A percentile compares a stretch with the other conserved stretches of the same genome.
phyloP scores from a whole-genome alignment of 2,113 vertebrate genomes.

The Heloderma charlesbogerti region DNA sequence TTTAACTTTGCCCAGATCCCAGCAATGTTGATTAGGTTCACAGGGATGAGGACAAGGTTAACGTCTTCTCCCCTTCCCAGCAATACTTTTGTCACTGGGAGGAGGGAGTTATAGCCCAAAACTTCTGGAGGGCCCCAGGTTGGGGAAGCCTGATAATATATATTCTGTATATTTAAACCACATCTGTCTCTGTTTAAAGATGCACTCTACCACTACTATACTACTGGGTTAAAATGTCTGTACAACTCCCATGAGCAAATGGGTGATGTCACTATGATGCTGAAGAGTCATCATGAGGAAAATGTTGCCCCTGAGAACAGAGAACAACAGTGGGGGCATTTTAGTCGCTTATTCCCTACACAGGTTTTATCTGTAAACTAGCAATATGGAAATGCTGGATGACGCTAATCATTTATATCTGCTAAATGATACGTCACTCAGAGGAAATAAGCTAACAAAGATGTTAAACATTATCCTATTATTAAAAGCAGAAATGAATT shows the following conservation, averaged over 20 bases:
- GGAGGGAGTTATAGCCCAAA: too few relatives aligned
- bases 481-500: constrained; percentile 18
- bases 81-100: too few relatives aligned
- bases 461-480: not conserved
- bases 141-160: not conserved
- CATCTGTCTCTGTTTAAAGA: not conserved
- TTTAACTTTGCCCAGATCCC: too few relatives aligned
- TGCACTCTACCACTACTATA: not conserved
- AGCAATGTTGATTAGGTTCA: too few relatives aligned
- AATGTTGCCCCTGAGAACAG: not conserved
- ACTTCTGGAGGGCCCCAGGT: too few relatives aligned
- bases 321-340: not conserved
- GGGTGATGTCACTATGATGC: not conserved
- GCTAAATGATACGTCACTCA: not conserved
- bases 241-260: not conserved
- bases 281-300: not conserved
- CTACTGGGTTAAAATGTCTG: not conserved
- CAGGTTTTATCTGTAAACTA: constrained; percentile 19
- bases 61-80: too few relatives aligned
- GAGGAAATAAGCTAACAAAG: constrained; percentile 5
- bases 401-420: not conserved
- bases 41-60: too few relatives aligned
- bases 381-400: constrained; percentile 27
- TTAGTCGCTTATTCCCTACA: not conserved
- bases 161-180: not conserved